A percentile compares a stretch with the other conserved stretches of the same genome.
Evolutionary conservation across 2,113 vertebrate genomes (phyloP).

Genomic region (Phoenicopterus ruber): DNA sequence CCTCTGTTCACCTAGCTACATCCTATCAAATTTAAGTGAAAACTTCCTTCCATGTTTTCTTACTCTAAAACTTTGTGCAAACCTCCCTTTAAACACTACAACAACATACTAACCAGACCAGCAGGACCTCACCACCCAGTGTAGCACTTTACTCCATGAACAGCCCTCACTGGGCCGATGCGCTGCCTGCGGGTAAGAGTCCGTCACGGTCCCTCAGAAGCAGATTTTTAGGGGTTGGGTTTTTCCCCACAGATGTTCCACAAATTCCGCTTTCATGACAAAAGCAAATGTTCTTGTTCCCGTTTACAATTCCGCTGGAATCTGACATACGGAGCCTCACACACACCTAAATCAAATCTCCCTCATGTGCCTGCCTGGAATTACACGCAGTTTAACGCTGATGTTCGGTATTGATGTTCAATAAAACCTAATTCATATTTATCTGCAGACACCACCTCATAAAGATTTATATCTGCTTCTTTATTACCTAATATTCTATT

Average conservation of each 20-base stretch:
- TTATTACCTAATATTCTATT: not conserved
- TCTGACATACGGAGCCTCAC: not conserved
- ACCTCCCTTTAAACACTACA: not conserved
- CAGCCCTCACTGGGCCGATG: fast-evolving
- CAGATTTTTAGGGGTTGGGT: not conserved
- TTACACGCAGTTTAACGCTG: not conserved
- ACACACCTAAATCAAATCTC: not conserved
- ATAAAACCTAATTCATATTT: not conserved
- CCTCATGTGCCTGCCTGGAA: not conserved
- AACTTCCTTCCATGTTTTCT: not conserved
- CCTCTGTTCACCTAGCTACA: not conserved
- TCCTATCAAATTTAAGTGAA: not conserved
- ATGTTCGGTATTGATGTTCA: not conserved
- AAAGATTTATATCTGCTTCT: not conserved
- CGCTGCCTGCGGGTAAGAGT: not conserved
- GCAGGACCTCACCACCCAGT: not conserved
- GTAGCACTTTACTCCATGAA: not conserved
- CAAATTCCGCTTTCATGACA: not conserved
- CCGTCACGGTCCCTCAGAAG: not conserved
- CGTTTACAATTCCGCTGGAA: not conserved
- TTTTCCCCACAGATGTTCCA: not conserved
- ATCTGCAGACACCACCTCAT: not conserved
- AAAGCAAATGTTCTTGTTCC: not conserved
- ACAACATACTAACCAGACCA: not conserved
- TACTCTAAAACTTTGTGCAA: not conserved